phyloP scores from a whole-genome alignment of 2,888 invertebrate genomes.

The Glyphotaelius pellucidus region DNA sequence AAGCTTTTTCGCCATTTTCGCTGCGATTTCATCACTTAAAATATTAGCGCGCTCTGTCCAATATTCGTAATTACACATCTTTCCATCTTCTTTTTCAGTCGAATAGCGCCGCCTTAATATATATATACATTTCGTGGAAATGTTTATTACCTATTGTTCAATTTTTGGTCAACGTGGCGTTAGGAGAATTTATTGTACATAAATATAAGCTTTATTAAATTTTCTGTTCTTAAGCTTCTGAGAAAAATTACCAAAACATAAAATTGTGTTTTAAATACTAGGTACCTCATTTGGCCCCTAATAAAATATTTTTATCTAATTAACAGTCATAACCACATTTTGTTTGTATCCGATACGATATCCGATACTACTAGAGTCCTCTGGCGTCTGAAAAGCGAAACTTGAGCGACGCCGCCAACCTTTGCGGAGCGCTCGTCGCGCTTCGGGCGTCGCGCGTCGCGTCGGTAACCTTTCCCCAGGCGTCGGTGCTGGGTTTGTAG shows the following conservation, averaged over 20 bases:
- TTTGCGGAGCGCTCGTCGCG: not conserved
- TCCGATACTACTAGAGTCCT: conserved; percentile 36
- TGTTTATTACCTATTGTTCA: too few species aligned
- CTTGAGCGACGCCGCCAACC: conserved; percentile 20
- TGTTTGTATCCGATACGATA: not conserved
- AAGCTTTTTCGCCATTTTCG: too few species aligned
- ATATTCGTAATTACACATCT: too few species aligned
- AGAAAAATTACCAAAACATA: not conserved
- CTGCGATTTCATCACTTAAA: too few species aligned
- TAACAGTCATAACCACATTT: not conserved
- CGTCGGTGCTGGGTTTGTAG: conserved; percentile 35
- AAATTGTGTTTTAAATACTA: not conserved
- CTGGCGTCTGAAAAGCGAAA: conserved; percentile 22
- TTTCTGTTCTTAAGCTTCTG: not conserved
- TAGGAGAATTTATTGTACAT: not conserved
- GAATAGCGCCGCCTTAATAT: too few species aligned
- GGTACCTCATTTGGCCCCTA: not conserved
- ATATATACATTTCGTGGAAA: not conserved
- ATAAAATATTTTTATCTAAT: not conserved
- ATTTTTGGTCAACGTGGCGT: not conserved
- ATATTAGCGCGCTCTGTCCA: too few species aligned
- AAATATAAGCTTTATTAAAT: not conserved
- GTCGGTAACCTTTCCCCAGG: not conserved
- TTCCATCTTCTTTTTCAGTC: too few species aligned
- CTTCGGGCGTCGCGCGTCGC: not conserved